Evolutionary conservation across 1,140 invertebrate genomes (phyloP), one percentile per base, ranked within the genome.

Genomic region (Euglossa dilemma): DNA sequence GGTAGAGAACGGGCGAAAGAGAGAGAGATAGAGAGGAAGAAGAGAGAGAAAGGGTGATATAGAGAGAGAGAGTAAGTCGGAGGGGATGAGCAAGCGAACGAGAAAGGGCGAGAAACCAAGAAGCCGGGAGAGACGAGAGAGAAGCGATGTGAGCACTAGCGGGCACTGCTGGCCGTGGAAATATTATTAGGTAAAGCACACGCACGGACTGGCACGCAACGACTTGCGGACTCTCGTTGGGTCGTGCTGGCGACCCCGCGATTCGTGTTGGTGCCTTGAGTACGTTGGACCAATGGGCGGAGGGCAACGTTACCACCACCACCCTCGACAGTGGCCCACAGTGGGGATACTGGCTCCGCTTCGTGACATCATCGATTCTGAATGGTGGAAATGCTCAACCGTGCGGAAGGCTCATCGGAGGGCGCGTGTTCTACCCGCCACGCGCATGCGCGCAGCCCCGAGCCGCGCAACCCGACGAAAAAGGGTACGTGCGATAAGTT

Each of bases 331-430:
- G 16, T 18, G 54, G 23, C 23, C 56, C 20, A 74, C 47, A 74
- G 89, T 84, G 89, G 89, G 89, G 88, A 85, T 73, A 69, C 85
- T 87, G 71, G 78, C 91, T 87, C 89, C 90, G 88, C 89, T 85
- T 89, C 88, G 91, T 93, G 90, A 91, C 91, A 91, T 93, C 93
- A 94, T 94, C 93, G 93, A 94, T 94, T 94, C 92, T 93, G 94
- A 94, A 94, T 94, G 94, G 94, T 92, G 91, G 90, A 91, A 90
- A 92, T 94, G 94, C 91, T 94, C 93, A 94, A 87, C 93, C 91
- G 93, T 87, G 93, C 93, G 93, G 93, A 94, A 94, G 90, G 86
- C 90, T 92, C 93, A 92, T 92, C 93, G 90, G 93, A 92, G 94
- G 93, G 93, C 93, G 93, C 93, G 93, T 83, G 93, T 92, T 81